Evolutionary conservation across 1,140 invertebrate genomes (phyloP), one percentile per base, ranked within the genome.

Genomic region (Dinothrombium tinctorium): DNA sequence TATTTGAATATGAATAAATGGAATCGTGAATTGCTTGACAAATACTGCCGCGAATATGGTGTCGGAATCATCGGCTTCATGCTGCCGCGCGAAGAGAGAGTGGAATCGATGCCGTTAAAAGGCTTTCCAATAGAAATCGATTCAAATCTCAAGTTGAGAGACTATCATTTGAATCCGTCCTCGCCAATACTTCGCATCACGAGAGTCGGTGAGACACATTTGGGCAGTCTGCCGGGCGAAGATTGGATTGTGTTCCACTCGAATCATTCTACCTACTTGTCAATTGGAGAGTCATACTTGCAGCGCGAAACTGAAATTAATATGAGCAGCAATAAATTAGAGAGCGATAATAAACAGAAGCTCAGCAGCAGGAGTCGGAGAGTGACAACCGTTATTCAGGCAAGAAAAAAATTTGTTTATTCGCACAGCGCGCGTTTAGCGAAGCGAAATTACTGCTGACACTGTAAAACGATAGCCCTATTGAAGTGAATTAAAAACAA

Each of bases 61-160:
- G 87, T 95, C 24, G 87, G 87, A 12, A 77, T 98, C 49, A 74
- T 95, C 41, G 83, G 80, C n/a, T 96, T 98, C 57, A 73, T 84
- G 32, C 74, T 76, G 37, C 71, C 80, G 8, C 72, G 72, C 41
- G 80, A 89, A 50, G 79, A 86, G 54, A 82, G 73, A n/a, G 64
- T 80, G 11, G 75, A 82, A 44, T 77, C 76, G 8, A 31, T 29
- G 29, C 31, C 21, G 21, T 35, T 47, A 38, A 33, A 29, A 43
- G 57, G 79, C 43, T 86, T 89, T 59, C 83, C 83, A n/a, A 63
- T 94, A 12, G 83, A 75, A 53, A 72, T 92, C 53, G 78, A 89
- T 58, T 87, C 82, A 33, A 89, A 89, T 65, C 64, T 90, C 39
- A 69, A 72, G 51, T 61, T 94, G 38, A 75, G 74, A 67, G 81